Base-by-base conservation (phyloP, 2,797 vertebrate genomes). In the Rachycentron canadum region DNA sequence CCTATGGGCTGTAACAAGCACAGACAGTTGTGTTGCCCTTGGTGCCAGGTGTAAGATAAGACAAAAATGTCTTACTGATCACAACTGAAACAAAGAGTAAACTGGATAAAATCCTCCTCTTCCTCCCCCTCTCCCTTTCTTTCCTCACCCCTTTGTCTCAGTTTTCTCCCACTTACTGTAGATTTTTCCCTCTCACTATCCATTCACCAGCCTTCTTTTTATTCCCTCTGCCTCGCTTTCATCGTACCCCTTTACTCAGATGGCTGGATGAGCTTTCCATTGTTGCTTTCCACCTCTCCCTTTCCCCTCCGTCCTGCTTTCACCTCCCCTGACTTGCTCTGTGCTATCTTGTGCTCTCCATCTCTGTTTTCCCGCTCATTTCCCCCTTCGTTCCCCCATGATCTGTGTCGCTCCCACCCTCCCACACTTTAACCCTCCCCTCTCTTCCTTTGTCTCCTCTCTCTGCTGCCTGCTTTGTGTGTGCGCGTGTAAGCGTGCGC, bases 391-490 rank as follows among this genome's bases (percentile, higher is more conserved):
- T 61, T 76, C 82, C 76, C 85, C 80, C 78, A 56, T 36, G 65
- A 89, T 92, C 82, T 69, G 74, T 73, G 66, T 88, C 83, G 86
- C 86, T 69, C 71, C 76, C 60, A 57, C 87, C 87, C 81, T 73
- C 82, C 36, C 80, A 64, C 86, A 82, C 86, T 79, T 53, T n/a
- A 52, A 71, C 83, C 76, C 88, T 90, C 87, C 79, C 79, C 88
- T 92, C 88, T 87, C 89, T 88, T 91, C 83, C 92, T 93, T 90
- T 94, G 90, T 93, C 92, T 92, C 73, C 82, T 84, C 85, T 91
- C 81, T 40, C 72, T 5, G 7, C 78, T 86, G 82, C 74, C 63
- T 74, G 75, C 69, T 81, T 43, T 76, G 23, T 86, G 77, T 52
- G 55, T 71, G 69, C 77, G 78, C 79, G 76, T 79, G 63, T 45